Conservation (phyloP, 2,113 vertebrate species). For the Dasyprocta punctata region DNA sequence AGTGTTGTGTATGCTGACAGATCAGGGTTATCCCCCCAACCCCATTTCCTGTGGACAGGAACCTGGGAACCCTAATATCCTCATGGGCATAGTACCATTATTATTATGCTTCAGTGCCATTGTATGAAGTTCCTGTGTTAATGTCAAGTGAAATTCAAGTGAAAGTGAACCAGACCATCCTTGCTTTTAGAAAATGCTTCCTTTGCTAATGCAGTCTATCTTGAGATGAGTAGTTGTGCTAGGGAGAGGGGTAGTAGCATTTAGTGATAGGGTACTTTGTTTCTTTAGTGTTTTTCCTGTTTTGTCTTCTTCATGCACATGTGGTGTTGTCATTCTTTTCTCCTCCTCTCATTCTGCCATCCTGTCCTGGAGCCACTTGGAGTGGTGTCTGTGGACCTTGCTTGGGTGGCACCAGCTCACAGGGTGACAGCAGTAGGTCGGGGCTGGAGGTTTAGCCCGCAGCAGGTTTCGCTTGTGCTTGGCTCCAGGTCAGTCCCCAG, state of each 20-base stretch:
- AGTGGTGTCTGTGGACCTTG: not conserved
- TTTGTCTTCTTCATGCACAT: rapidly evolving
- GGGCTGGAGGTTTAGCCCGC: not conserved
- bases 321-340: not conserved
- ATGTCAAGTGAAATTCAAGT: not conserved
- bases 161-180: not conserved
- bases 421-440: not conserved
- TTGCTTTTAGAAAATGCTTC: not conserved
- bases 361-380: not conserved
- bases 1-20: not conserved
- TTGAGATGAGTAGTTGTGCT: not conserved
- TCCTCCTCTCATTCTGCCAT: not conserved
- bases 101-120: not conserved
- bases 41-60: not conserved
- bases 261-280: not conserved
- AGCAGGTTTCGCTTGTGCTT: too few species aligned
- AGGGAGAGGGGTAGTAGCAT: not conserved
- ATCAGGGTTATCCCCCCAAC: not conserved
- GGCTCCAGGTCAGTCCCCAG: not conserved
- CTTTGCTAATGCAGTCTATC: rapidly evolving
- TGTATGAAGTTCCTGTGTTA: not conserved
- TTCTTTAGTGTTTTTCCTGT: not conserved
- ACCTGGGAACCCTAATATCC: not conserved
- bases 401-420: not conserved
- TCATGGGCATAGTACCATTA: not conserved